Percentiles rank a stretch among this genome's conserved stretches.
Evolutionary conservation across 1,140 invertebrate genomes (phyloP).

Genomic region (Lepidurus packardi): DNA sequence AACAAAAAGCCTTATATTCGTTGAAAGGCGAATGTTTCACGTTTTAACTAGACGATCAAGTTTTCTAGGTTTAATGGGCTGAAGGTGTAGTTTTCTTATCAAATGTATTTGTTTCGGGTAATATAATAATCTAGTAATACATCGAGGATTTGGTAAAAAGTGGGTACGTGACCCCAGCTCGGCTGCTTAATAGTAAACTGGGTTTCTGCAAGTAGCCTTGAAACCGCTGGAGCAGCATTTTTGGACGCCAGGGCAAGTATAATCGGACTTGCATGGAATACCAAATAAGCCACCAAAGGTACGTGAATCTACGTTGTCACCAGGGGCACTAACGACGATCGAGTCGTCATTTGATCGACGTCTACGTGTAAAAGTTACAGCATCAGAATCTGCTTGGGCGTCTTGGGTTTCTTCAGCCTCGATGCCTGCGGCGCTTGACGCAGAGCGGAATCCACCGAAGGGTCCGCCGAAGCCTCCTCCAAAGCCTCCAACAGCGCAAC

Average conservation of each 20-base stretch:
- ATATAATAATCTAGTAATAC: neutral
- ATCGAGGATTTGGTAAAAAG: neutral
- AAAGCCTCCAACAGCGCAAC: neutral
- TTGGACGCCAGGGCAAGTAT: neutral
- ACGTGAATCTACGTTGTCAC: neutral
- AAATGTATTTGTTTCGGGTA: neutral
- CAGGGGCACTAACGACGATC: neutral
- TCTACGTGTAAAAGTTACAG: slow-evolving; percentile 3
- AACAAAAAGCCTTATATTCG: neutral
- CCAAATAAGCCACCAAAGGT: neutral
- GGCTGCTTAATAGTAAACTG: neutral
- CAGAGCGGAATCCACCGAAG: neutral
- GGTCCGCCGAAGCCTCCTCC: no score
- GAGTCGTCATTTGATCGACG: neutral
- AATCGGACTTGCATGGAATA: neutral
- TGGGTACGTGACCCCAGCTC: neutral
- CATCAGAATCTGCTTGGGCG: neutral
- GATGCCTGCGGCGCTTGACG: neutral
- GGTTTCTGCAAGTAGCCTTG: slow-evolving; percentile 2
- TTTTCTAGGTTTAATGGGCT: neutral
- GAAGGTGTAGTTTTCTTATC: neutral
- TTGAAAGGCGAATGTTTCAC: no score
- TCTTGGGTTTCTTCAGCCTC: neutral
- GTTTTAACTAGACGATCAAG: no score
- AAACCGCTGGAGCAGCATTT: neutral